These are phyloP conservation scores for Lasaia peninsularis DNA, from an alignment of 1,140 invertebrate genomes.

Conservation along the genomic window DNA sequence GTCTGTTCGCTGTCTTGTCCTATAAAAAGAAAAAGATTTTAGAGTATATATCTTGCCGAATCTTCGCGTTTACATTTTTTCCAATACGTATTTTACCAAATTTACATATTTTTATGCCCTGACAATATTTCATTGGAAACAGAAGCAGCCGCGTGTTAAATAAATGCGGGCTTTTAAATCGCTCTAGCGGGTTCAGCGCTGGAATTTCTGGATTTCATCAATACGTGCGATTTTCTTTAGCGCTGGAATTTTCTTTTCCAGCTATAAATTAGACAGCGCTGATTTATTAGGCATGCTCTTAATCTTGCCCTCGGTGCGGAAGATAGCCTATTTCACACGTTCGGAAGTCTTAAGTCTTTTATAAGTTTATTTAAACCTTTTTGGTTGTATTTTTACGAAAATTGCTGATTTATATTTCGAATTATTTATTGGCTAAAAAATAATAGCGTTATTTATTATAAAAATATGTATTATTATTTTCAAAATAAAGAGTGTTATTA, in stretches of 20 bases:
- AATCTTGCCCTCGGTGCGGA: conserved; percentile 25
- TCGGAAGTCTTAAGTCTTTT: no score
- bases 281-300: conserved; percentile 60
- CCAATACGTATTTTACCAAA: neutral
- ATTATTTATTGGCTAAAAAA: no score
- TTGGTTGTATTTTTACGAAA: no score
- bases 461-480: no score
- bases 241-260: conserved; percentile 42
- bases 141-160: conserved; percentile 9
- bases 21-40: no score
- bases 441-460: no score
- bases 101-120: conserved; percentile 12
- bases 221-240: conserved; percentile 60
- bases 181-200: conserved; percentile 37
- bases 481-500: no score
- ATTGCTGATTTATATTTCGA: no score
- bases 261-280: conserved; percentile 53
- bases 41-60: neutral
- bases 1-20: no score
- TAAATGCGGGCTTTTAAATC: conserved; percentile 29
- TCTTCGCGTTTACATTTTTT: neutral
- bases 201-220: conserved; percentile 63
- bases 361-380: no score
- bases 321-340: neutral
- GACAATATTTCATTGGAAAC: conserved; percentile 12